Conservation (phyloP, 2,113 vertebrate genomes). For the Gadus chalcogrammus region DNA sequence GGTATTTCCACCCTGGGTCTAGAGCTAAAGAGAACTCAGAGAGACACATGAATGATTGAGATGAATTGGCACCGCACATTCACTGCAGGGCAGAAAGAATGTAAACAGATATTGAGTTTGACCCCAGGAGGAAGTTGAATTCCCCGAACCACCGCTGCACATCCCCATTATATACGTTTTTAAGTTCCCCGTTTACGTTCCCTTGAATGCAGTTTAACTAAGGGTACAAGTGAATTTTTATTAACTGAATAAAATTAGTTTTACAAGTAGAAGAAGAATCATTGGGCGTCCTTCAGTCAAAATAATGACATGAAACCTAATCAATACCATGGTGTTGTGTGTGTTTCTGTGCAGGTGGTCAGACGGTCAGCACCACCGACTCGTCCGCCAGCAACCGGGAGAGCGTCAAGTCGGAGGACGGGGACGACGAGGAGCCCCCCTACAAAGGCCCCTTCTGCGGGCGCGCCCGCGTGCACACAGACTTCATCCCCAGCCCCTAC, state of each 20-base stretch:
- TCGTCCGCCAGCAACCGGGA: conserved; percentile 97
- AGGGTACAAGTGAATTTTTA: no score
- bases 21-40: no score
- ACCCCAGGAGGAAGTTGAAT: no score
- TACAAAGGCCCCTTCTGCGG: conserved; percentile 98
- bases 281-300: background rate
- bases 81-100: no score
- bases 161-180: no score
- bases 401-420: conserved; percentile 97
- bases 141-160: no score
- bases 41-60: no score
- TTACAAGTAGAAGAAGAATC: background rate
- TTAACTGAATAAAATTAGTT: no score
- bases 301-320: background rate
- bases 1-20: no score
- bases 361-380: conserved; percentile 97
- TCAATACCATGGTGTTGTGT: background rate
- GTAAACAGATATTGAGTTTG: background rate
- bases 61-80: no score
- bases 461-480: conserved; percentile 91
- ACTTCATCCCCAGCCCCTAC: conserved; percentile 98
- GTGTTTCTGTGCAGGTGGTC: conserved; percentile 79
- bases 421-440: conserved; percentile 92
- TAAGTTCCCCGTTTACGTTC: no score
- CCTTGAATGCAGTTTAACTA: no score